These are phyloP conservation scores for Colistium nudipinnis DNA, from an alignment of 2,113 vertebrate genomes.

Conservation along the genomic window DNA sequence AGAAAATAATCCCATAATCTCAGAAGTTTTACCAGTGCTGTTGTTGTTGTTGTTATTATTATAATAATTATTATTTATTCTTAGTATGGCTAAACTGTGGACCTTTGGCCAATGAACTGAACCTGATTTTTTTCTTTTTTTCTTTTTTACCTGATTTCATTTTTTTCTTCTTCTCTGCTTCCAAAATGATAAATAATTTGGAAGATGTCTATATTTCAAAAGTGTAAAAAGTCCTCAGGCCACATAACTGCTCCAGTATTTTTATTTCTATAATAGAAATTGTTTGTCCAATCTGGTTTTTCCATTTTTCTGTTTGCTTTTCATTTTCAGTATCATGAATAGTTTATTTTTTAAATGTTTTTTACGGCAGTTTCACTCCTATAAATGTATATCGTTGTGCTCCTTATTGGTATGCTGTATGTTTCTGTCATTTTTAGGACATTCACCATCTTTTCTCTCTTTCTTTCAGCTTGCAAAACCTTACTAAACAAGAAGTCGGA, in stretches of 20 bases:
- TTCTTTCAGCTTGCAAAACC: slow-evolving; percentile 95
- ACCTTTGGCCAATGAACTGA: too few relatives aligned
- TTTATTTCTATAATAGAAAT: not conserved
- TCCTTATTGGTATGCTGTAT: too few relatives aligned
- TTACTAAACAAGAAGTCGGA: slow-evolving; percentile 98
- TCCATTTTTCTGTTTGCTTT: not conserved
- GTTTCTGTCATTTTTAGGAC: slow-evolving; percentile 31
- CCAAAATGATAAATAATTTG: too few relatives aligned
- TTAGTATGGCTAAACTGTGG: too few relatives aligned
- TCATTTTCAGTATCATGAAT: not conserved
- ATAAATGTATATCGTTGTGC: not conserved
- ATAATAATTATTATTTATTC: too few relatives aligned
- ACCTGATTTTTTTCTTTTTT: too few relatives aligned
- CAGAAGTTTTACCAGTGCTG: too few relatives aligned
- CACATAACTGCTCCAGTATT: not conserved
- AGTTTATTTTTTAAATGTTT: not conserved
- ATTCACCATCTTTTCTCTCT: slow-evolving; percentile 40
- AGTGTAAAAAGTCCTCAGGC: not conserved
- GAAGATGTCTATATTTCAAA: too few relatives aligned
- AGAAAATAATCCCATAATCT: too few relatives aligned
- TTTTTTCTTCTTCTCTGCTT: too few relatives aligned
- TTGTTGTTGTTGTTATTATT: too few relatives aligned
- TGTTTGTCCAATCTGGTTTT: not conserved
- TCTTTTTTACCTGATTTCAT: too few relatives aligned
- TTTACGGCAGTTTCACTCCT: not conserved